Percentiles rank a stretch among this genome's conserved stretches.
These are phyloP conservation scores for Enteromius mattozi DNA, from an alignment of 2,797 vertebrate species.

Conservation along the genomic window DNA sequence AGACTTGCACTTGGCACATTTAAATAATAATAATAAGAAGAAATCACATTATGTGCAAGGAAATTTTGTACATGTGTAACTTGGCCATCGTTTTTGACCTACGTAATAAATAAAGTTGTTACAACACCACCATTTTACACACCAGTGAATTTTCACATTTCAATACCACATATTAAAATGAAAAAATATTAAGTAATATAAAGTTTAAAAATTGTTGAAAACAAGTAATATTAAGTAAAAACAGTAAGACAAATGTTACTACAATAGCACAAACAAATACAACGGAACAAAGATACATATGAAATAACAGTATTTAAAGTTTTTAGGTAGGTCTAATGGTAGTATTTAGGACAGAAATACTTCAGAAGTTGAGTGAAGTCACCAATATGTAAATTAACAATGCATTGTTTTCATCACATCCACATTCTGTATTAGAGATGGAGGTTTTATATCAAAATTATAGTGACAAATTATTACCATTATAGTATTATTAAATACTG, in stretches of 20 bases:
- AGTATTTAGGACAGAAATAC: background rate
- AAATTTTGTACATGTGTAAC: background rate
- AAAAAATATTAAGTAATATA: no score
- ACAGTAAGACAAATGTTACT: background rate
- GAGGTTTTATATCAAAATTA: background rate
- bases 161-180: no score
- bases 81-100: background rate
- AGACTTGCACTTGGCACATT: background rate
- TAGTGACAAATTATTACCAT: background rate
- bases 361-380: background rate
- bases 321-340: background rate
- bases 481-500: background rate
- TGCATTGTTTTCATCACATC: background rate
- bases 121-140: background rate
- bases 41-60: background rate
- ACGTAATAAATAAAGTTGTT: background rate
- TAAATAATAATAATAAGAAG: background rate
- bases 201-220: background rate
- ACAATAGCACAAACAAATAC: background rate
- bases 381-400: background rate
- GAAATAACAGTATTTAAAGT: background rate
- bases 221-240: background rate
- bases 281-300: background rate
- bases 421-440: background rate
- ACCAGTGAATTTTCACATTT: no score